These are phyloP conservation scores for Synergus itoensis DNA, from an alignment of 2,888 invertebrate genomes.

Conservation along the genomic window DNA sequence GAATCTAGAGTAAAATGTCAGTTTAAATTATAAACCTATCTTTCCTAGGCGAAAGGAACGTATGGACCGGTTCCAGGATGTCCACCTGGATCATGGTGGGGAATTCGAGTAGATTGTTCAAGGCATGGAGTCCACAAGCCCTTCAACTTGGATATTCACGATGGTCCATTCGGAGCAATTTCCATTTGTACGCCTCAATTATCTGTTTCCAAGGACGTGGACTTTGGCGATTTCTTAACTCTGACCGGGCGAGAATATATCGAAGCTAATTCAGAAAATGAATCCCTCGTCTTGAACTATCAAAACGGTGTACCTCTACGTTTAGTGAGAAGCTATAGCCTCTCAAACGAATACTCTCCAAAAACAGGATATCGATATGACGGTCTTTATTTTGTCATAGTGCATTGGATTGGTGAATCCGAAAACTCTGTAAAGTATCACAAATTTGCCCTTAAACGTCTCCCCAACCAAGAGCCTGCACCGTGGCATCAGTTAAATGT, in stretches of 20 bases:
- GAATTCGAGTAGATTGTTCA: conserved; percentile 74
- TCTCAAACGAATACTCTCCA: conserved; percentile 70
- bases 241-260: conserved; percentile 65
- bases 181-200: conserved; percentile 70
- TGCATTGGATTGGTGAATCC: conserved; percentile 69
- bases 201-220: conserved; percentile 66
- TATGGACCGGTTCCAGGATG: conserved; percentile 69
- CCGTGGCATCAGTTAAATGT: conserved; percentile 56
- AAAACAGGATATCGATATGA: conserved; percentile 75
- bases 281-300: conserved; percentile 68
- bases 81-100: conserved; percentile 74
- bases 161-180: conserved; percentile 69
- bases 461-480: conserved; percentile 64
- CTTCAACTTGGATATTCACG: conserved; percentile 66
- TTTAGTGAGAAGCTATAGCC: conserved; percentile 70
- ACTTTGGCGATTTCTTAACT: conserved; percentile 70
- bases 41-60: not conserved
- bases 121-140: conserved; percentile 71
- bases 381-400: conserved; percentile 69
- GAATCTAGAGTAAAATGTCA: not conserved
- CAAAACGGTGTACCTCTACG: conserved; percentile 70
- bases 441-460: conserved; percentile 69
- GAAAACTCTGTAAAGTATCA: conserved; percentile 60
- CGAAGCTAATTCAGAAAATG: conserved; percentile 47
- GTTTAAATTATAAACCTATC: not conserved